Base-by-base conservation (phyloP, 2,113 vertebrate species). In the Amia ocellicauda region DNA sequence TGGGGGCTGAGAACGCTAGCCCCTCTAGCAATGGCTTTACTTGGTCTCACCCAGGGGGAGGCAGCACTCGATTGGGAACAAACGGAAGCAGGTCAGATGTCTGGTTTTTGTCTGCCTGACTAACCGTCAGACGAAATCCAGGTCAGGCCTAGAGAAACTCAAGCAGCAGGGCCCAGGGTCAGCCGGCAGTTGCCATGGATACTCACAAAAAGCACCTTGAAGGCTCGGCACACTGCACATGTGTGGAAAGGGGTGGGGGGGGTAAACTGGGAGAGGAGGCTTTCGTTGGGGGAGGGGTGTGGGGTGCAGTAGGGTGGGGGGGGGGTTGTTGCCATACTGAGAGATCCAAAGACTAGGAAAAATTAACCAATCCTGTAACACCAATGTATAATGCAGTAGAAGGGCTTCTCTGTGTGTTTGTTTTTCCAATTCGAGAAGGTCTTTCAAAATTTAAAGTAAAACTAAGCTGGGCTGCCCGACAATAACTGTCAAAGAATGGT, bases 241-340 rank as follows among this genome's bases (percentile, higher is more conserved):
- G 76, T 82, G 82, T 67, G 84, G 79, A 29, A 66, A 66, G 72
- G 86, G 82, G 82, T 86, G 85, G 83, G 85, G n/a, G n/a, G n/a
- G n/a, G n/a, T n/a, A n/a, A n/a, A n/a, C n/a, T n/a, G n/a, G n/a
- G n/a, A n/a, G n/a, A n/a, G n/a, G n/a, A n/a, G n/a, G n/a, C n/a
- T n/a, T n/a, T n/a, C n/a, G n/a, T n/a, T n/a, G n/a, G n/a, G n/a
- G n/a, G n/a, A 11, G 31, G 31, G 11, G 31, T 36, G 31, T 2
- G 11, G 11, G 31, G 31, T 36, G 31, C 11, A 36, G 5, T 5
- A 88, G 80, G 85, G 83, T 62, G 81, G 80, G 85, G 65, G 66
- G 64, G 71, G 77, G 75, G 73, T 71, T 87, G 84, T 80, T 86
- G 80, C 88, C 86, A 85, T 72, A 78, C 74, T 72, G 76, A 79